Evolutionary conservation across 2,888 invertebrate genomes (phyloP), one percentile per base, ranked within the genome.

Genomic region (Orthosia gracilis): DNA sequence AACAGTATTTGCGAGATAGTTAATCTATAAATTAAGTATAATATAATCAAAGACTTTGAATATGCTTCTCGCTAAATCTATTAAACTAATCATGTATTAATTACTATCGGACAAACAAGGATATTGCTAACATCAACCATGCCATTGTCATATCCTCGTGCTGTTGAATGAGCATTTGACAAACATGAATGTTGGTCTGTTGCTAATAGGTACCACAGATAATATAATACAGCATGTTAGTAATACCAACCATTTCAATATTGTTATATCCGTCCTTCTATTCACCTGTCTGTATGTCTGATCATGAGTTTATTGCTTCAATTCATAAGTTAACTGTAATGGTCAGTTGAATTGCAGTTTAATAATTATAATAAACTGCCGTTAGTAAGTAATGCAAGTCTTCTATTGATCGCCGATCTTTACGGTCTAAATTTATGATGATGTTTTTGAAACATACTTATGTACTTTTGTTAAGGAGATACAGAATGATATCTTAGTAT

Each of bases 261-360:
- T 40, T 66, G 55, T 55, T 64, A 76, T 59, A 63, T 80, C 69
- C 62, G 50, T 78, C 63, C 63, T 54, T 59, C 62, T 62, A 78
- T 78, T 74, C 65, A 78, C 1, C 23, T 75, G n/a, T 74, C 58
- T n/a, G n/a, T n/a, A n/a, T n/a, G n/a, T n/a, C 55, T 64, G 54
- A 26, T 52, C 50, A 70, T 61, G 45, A 31, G 50, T 52, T 65
- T 61, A 78, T 40, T 72, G 65, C 73, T 31, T 58, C 50, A 15
- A 61, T 52, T 50, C 17, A 40, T 68, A 59, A 63, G 21, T 63
- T 58, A 64, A 77, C 58, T 59, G 57, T 52, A 17, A 5, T 40
- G 58, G 23, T 52, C 65, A 50, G n/a, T 55, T 49, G 18, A 50
- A 40, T 21, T 18, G 64, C 58, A 52, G 50, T 61, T 61, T 21